These are phyloP conservation scores for Drosophila serrata DNA, from an alignment of 1,140 invertebrate species.

Conservation along the genomic window DNA sequence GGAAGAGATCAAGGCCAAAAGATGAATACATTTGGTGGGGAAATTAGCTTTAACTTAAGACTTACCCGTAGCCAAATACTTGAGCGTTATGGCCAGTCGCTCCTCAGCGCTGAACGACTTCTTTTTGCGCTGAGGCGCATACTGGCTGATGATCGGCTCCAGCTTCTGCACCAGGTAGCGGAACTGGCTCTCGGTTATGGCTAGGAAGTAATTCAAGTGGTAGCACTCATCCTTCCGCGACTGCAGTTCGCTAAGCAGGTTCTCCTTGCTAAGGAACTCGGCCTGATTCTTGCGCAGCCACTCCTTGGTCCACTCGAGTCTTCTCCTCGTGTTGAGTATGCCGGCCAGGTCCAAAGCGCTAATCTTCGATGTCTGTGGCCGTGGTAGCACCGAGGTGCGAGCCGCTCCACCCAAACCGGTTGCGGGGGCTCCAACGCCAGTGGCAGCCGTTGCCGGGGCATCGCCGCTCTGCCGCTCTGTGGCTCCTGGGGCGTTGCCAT, in stretches of 20 bases:
- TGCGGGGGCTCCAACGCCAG: not conserved
- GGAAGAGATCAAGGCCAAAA: not conserved
- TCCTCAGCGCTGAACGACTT: slow-evolving; percentile 83
- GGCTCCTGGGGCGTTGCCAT: slow-evolving; percentile 62
- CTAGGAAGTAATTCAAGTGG: slow-evolving; percentile 83
- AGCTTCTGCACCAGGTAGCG: slow-evolving; percentile 77
- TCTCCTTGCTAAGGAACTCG: slow-evolving; percentile 79
- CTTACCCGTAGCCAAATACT: slow-evolving; percentile 85
- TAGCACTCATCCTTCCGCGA: slow-evolving; percentile 82
- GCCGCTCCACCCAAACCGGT: slow-evolving; percentile 60
- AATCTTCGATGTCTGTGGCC: slow-evolving; percentile 76
- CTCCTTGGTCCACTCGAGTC: slow-evolving; percentile 82
- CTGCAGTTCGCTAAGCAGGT: slow-evolving; percentile 75
- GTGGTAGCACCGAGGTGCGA: slow-evolving; percentile 65
- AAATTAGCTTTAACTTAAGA: not conserved
- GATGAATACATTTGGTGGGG: not conserved
- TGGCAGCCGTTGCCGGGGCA: slow-evolving; percentile 32
- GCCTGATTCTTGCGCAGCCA: slow-evolving; percentile 82
- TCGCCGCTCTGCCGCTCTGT: slow-evolving; percentile 39
- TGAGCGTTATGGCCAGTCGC: slow-evolving; percentile 82
- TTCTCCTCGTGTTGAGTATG: slow-evolving; percentile 74
- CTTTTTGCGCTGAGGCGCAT: slow-evolving; percentile 81
- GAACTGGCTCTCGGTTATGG: slow-evolving; percentile 83
- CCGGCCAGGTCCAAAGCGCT: slow-evolving; percentile 78
- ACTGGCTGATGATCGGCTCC: slow-evolving; percentile 78